phyloP scores from a whole-genome alignment of 2,888 invertebrate species.

The Tetanocera ferruginea region DNA sequence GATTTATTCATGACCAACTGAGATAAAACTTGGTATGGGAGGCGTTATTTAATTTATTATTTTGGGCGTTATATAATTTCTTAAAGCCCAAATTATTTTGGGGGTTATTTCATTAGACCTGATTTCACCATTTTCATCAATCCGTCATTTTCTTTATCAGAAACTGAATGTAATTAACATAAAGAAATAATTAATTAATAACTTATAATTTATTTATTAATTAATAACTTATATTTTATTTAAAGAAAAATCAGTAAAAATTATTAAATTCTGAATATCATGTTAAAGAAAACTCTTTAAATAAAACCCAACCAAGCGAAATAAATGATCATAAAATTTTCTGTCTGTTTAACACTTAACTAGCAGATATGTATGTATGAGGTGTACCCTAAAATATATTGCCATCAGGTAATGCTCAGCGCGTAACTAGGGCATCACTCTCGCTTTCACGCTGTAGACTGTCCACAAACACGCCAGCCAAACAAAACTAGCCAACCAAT shows the following conservation, averaged over 20 bases:
- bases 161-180: no score
- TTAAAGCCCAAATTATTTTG: no score
- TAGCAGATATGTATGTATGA: not conserved
- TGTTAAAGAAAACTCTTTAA: not conserved
- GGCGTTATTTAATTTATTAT: no score
- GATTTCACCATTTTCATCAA: no score
- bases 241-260: not conserved
- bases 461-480: not conserved
- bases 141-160: no score
- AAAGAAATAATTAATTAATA: no score
- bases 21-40: no score
- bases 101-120: no score
- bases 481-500: not conserved
- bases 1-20: no score
- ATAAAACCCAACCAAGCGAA: not conserved
- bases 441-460: constrained; percentile 41
- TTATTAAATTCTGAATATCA: not conserved
- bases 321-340: not conserved
- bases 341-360: not conserved
- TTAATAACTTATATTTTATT: not conserved
- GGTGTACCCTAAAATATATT: not conserved
- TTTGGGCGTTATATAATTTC: no score
- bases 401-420: constrained; percentile 38
- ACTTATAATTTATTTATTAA: not conserved
- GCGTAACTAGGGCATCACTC: constrained; percentile 51